Percentiles rank a stretch among this genome's conserved stretches.
phyloP scores from a whole-genome alignment of 92 coral and sea anemone genomes.

The Meandrina meandrites region DNA sequence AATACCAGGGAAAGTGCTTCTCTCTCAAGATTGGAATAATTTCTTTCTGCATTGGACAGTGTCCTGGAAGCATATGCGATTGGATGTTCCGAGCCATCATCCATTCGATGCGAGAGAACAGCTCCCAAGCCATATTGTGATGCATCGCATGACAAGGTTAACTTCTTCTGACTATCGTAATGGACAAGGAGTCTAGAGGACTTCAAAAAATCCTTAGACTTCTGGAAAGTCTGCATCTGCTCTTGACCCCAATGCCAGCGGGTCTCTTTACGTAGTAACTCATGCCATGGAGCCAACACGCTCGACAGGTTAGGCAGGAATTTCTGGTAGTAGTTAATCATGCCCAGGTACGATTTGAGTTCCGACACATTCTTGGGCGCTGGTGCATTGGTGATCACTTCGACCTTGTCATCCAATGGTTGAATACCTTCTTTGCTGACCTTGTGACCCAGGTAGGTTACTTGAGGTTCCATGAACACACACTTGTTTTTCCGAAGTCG shows the following conservation, averaged over 20 bases:
- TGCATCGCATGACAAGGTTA: slow-evolving; percentile 24
- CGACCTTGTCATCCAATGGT: slow-evolving; percentile 2
- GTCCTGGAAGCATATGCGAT: slow-evolving; percentile 18
- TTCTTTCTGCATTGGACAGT: slow-evolving; percentile 28
- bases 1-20: slow-evolving; percentile 26
- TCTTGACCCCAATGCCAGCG: too few relatives aligned
- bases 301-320: too few relatives aligned
- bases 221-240: slow-evolving; percentile 10
- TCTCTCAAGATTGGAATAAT: slow-evolving; percentile 34
- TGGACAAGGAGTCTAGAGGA: slow-evolving; percentile 24
- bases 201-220: slow-evolving; percentile 25
- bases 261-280: too few relatives aligned
- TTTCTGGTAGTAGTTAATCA: too few relatives aligned
- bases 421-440: slow-evolving; percentile 25
- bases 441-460: slow-evolving; percentile 38
- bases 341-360: too few relatives aligned
- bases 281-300: too few relatives aligned
- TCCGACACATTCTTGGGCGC: too few relatives aligned
- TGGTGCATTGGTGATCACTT: too few relatives aligned
- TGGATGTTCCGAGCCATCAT: slow-evolving; percentile 28
- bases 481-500: background rate
- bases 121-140: slow-evolving; percentile 31
- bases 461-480: slow-evolving; percentile 17
- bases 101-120: slow-evolving; percentile 18
- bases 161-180: slow-evolving; percentile 22